Conservation (phyloP, 1,140 invertebrate genomes). For the Drosophila ficusphila region DNA sequence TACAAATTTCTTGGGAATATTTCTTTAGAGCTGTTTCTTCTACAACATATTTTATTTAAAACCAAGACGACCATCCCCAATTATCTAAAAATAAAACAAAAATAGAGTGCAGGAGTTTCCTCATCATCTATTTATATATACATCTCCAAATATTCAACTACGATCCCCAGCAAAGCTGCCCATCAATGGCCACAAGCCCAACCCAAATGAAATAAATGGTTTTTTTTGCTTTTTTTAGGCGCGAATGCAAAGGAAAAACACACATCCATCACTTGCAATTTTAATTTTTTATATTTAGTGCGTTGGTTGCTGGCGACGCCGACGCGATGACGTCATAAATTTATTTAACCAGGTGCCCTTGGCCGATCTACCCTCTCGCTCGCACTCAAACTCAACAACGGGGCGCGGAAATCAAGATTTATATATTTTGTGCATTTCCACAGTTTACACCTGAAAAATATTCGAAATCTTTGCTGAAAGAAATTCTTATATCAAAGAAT, state of each 20-base stretch:
- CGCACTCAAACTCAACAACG: background rate
- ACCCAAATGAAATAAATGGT: conserved; percentile 19
- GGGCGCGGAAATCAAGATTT: conserved; percentile 11
- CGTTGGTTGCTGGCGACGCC: conserved; percentile 16
- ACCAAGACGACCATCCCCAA: background rate
- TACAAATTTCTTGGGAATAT: no score
- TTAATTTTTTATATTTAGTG: conserved; percentile 7
- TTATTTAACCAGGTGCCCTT: conserved; percentile 23
- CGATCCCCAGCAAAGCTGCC: conserved; percentile 2
- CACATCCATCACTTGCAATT: conserved; percentile 25
- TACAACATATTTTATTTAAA: background rate
- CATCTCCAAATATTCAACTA: background rate
- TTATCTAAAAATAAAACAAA: background rate
- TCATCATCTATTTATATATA: background rate
- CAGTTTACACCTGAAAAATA: background rate
- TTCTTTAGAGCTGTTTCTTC: background rate
- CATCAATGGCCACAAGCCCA: conserved; percentile 10
- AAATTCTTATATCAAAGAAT: no score
- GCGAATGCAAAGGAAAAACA: conserved; percentile 17
- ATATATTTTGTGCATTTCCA: conserved; percentile 9
- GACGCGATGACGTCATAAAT: conserved; percentile 32
- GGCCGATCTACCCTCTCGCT: background rate
- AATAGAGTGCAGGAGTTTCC: background rate
- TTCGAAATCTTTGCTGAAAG: no score
- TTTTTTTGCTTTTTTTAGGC: conserved; percentile 7